Base-by-base conservation (phyloP, 2,888 invertebrate genomes). In the Chymomyza procnemis region DNA sequence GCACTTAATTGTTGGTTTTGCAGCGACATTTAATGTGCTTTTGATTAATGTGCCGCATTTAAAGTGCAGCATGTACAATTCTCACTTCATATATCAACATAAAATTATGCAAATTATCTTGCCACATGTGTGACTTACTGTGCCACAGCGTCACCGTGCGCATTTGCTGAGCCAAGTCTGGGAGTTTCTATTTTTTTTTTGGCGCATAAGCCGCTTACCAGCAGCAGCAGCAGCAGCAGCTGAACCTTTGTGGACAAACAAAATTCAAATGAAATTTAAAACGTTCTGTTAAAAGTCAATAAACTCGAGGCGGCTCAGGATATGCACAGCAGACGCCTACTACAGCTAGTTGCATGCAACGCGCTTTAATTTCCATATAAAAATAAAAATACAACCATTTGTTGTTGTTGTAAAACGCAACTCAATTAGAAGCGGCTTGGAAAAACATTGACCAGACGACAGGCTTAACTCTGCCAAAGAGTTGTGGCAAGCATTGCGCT, bases 361-460 rank as follows among this genome's bases (percentile, higher is more conserved):
- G 26, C 26, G 9, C 34, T 41, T 12, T 41, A 41, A 12, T 41
- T 41, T 41, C 34, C 34, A 8, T 57, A 61, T 56, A 47, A 54
- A 54, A 56, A 30, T 55, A 50, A 52, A 16, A 41, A 12, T 30
- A 30, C 16, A 41, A 41, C 34, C 34, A 30, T 30, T 30, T 30
- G n/a, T n/a, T n/a, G n/a, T 75, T 75, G 73, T 69, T 72, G 74
- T 74, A 74, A 64, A 74, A 75, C 55, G 19, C 61, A 56, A 47
- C 50, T 22, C 6, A 58, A 64, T 18, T 55, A 60, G 30, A 57
- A 18, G 22, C 30, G 19, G 56, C 41, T n/a, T 14, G 47, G 57
- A 47, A 47, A 41, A 41, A 41, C 60, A 5, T 41, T 41, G 34
- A 12, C 34, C 34, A 34, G 34, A 26, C 34, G 34, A 26, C 26